Percentiles rank a stretch among this genome's conserved stretches.
These are phyloP conservation scores for Sebastes iracundus DNA, from an alignment of 2,797 vertebrate genomes.

Conservation along the genomic window DNA sequence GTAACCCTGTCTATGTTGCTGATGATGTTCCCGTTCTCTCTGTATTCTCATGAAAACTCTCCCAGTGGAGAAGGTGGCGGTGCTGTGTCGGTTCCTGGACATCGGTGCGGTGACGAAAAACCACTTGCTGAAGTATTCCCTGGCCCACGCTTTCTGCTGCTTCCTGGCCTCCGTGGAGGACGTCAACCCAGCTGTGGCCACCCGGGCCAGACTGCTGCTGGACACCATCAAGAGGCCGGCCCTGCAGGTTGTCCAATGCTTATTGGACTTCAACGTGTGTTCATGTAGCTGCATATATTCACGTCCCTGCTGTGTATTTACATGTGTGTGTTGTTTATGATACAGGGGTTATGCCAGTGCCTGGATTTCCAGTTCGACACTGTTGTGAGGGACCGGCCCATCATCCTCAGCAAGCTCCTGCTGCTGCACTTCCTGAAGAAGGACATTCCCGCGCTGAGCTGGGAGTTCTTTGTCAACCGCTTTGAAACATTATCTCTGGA, in stretches of 20 bases:
- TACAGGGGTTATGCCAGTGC: conserved; percentile 94
- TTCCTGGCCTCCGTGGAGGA: conserved; percentile 97
- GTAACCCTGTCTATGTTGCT: neutral
- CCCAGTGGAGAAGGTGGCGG: conserved; percentile 96
- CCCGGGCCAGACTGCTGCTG: conserved; percentile 93
- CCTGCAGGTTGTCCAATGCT: conserved; percentile 85
- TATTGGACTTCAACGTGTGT: neutral
- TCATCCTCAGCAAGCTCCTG: conserved; percentile 96
- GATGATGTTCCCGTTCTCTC: neutral
- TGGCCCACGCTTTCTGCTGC: conserved; percentile 98
- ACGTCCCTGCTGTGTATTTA: neutral
- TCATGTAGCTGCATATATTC: neutral
- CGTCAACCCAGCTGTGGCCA: conserved; percentile 98
- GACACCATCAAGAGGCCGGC: conserved; percentile 97
- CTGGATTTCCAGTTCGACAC: conserved; percentile 99
- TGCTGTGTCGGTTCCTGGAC: conserved; percentile 97
- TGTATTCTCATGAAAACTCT: neutral
- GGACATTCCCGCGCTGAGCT: conserved; percentile 96
- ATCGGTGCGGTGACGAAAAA: conserved; percentile 97
- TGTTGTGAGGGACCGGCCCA: conserved; percentile 95
- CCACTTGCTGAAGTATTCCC: conserved; percentile 94
- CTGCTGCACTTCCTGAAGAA: conserved; percentile 95
- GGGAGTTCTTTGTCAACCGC: conserved; percentile 99
- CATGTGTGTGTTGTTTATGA: conserved; percentile 22
- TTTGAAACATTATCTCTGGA: conserved; percentile 98